Percentiles rank a stretch among this genome's conserved stretches.
phyloP scores from a whole-genome alignment of 2,888 invertebrate genomes.

The Eilema griseolum region DNA sequence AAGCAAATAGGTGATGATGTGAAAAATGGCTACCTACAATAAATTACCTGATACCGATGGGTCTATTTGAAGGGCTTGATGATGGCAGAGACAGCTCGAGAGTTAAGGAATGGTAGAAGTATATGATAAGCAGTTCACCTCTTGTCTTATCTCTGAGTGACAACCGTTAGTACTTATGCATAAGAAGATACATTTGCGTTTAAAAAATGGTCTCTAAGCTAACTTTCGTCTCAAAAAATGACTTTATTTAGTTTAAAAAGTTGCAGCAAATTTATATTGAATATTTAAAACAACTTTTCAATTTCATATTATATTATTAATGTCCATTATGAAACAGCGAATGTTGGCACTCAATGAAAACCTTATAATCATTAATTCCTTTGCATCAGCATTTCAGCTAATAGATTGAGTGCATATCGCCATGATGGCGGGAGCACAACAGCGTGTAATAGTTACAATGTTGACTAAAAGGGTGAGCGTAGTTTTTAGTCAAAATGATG shows the following conservation, averaged over 20 bases:
- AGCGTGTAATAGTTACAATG: slow-evolving; percentile 31
- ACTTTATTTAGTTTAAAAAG: too few relatives aligned
- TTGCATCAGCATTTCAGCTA: slow-evolving; percentile 47
- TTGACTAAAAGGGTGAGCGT: slow-evolving; percentile 12
- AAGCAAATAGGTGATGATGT: too few relatives aligned
- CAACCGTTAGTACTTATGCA: not conserved
- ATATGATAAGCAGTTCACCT: not conserved
- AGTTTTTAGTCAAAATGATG: not conserved
- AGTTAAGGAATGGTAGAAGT: too few relatives aligned
- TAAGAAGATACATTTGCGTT: not conserved
- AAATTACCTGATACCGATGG: too few relatives aligned
- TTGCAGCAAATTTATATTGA: not conserved
- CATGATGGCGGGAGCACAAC: slow-evolving; percentile 25
- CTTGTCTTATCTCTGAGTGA: not conserved
- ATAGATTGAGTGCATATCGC: slow-evolving; percentile 57
- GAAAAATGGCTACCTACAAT: too few relatives aligned
- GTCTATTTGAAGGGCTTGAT: too few relatives aligned
- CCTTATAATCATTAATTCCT: slow-evolving; percentile 46
- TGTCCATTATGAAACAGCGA: slow-evolving; percentile 18
- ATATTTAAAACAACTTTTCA: not conserved
- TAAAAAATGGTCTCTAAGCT: not conserved
- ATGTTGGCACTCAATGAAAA: slow-evolving; percentile 30
- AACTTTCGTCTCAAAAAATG: too few relatives aligned
- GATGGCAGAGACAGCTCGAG: too few relatives aligned
- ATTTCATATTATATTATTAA: not conserved